phyloP scores from a whole-genome alignment of 1,140 invertebrate species.

The Bombyx mandarina region DNA sequence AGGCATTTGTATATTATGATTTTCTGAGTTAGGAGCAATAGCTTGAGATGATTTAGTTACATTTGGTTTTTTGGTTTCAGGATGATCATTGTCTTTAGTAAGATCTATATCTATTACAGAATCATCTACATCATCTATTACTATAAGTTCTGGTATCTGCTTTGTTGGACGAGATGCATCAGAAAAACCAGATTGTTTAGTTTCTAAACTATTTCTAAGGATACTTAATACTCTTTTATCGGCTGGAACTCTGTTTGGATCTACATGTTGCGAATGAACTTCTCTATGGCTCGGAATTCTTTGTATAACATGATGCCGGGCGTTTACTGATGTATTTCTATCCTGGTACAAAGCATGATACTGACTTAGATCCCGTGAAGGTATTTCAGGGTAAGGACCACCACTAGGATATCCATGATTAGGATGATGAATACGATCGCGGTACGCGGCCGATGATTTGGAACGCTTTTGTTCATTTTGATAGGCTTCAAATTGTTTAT shows the following conservation, averaged over 20 bases:
- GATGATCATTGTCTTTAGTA: conserved; percentile 47
- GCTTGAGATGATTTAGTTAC: conserved; percentile 66
- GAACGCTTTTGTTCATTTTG: conserved; percentile 52
- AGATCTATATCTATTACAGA: conserved; percentile 61
- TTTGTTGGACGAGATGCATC: conserved; percentile 64
- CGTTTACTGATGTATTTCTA: conserved; percentile 48
- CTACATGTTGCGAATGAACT: conserved; percentile 35
- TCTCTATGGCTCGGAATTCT: conserved; percentile 55
- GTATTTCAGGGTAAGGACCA: conserved; percentile 28
- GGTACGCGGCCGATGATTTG: conserved; percentile 25
- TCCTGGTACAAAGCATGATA: conserved; percentile 50
- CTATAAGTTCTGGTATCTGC: conserved; percentile 62
- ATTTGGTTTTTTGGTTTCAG: conserved; percentile 20
- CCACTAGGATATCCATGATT: conserved; percentile 40
- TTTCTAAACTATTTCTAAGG: conserved; percentile 78
- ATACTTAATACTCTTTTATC: conserved; percentile 79
- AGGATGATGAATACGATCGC: conserved; percentile 36
- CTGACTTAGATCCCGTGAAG: conserved; percentile 31
- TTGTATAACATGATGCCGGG: conserved; percentile 61
- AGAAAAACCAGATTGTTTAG: conserved; percentile 72
- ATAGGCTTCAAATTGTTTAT: conserved; percentile 57
- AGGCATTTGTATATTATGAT: conserved; percentile 76
- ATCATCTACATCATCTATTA: conserved; percentile 64
- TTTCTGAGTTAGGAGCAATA: conserved; percentile 67
- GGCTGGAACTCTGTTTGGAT: conserved; percentile 61